Percentiles rank a stretch among this genome's conserved stretches.
phyloP scores from a whole-genome alignment of 2,888 invertebrate species.

The Malthinus flaveolus region DNA sequence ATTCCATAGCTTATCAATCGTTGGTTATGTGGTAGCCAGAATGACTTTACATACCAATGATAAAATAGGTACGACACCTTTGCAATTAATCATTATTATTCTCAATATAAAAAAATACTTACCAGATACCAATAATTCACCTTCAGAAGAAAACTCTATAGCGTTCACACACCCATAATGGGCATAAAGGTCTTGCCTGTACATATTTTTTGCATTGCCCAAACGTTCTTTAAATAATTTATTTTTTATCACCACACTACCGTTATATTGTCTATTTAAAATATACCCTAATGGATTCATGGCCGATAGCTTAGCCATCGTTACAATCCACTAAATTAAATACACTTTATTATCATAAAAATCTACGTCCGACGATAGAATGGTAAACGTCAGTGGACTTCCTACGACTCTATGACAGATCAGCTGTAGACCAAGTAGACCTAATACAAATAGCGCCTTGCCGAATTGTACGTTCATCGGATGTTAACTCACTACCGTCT shows the following conservation, averaged over 20 bases:
- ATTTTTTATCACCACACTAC: constrained; percentile 61
- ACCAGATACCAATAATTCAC: constrained; percentile 88
- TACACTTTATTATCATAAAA: constrained; percentile 21
- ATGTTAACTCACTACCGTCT: constrained; percentile 43
- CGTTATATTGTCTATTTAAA: constrained; percentile 64
- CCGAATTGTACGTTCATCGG: constrained; percentile 31
- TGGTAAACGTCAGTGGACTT: constrained; percentile 42
- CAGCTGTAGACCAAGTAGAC: constrained; percentile 42
- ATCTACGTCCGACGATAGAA: constrained; percentile 28
- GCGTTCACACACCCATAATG: constrained; percentile 98
- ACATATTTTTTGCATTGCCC: constrained; percentile 73
- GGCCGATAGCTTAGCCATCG: constrained; percentile 55
- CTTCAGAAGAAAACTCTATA: constrained; percentile 89
- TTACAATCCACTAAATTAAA: constrained; percentile 19
- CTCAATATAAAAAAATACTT: constrained; percentile 48
- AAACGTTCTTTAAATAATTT: constrained; percentile 65
- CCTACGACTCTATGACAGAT: constrained; percentile 50
- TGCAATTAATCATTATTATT: no score
- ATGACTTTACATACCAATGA: no score
- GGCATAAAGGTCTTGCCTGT: constrained; percentile 80
- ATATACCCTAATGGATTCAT: constrained; percentile 65
- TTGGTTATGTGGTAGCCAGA: no score
- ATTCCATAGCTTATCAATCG: no score
- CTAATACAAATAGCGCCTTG: constrained; percentile 20
- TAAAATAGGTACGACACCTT: no score